Evolutionary conservation across 1,140 invertebrate genomes (phyloP), one percentile per base, ranked within the genome.

Genomic region (Sycophaga agraensis): DNA sequence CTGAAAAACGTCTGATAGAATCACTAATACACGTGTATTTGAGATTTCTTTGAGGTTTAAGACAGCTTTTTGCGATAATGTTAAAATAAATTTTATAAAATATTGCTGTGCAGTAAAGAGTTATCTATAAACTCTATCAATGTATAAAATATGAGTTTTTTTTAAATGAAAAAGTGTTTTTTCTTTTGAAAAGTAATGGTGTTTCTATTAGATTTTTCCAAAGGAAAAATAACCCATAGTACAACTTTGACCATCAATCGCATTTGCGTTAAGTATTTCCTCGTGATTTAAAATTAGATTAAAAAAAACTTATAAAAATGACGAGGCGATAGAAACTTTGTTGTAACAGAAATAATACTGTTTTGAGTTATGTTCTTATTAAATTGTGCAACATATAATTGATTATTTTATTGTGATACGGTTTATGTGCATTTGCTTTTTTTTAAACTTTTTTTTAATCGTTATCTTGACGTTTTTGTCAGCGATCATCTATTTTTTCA

Each of bases 391-490:
- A n/a, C 5, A 22, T n/a, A 26, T 28, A 26, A 17, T 40, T 26
- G n/a, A 14, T 55, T 55, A 14, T 35, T 16, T 1, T 16, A 3
- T 14, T 46, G 17, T 58, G 19, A 17, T 19, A 39, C 19, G 19
- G 16, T 0, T 53, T 40, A 37, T 48, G 45, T 42, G 48, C 31
- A 28, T 31, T 50, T 6, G 12, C 14, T 56, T 19, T 22, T 53
- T 40, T 42, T 2, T 19, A 34, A 17, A 35, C 22, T 59, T 57
- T 66, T 63, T 63, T 46, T 64, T 57, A 28, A 61, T 61, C 42
- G n/a, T 31, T 51, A 61, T 31, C 34, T 63, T 65, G 63, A 22
- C 26, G 61, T 72, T 70, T 64, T 66, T 53, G 16, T 55, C n/a
- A 49, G 21, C n/a, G 28, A 4, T 37, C 37, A 42, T 55, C 35